Percentiles rank a stretch among this genome's conserved stretches.
phyloP scores from a whole-genome alignment of 2,888 invertebrate species.

The Melieria crassipennis region DNA sequence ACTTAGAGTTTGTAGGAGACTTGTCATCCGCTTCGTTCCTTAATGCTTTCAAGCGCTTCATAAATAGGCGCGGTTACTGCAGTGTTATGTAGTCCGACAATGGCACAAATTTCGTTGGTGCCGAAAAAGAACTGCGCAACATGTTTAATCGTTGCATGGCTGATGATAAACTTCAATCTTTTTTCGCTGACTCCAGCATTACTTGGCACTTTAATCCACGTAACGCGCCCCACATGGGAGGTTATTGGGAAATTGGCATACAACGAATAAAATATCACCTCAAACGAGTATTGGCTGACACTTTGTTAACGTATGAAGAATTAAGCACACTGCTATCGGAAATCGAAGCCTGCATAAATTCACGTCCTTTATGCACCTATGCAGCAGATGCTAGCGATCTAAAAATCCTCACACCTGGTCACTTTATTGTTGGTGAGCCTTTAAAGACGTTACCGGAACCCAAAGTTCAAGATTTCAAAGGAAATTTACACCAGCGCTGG shows the following conservation, averaged over 20 bases:
- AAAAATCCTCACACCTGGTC: conserved; percentile 20
- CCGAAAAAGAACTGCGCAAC: conserved; percentile 4
- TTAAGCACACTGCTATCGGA: conserved; percentile 24
- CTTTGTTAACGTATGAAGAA: conserved; percentile 27
- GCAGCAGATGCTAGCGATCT: conserved; percentile 9
- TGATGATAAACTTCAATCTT: background rate
- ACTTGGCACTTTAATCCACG: conserved; percentile 27
- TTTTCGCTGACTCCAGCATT: conserved; percentile 11
- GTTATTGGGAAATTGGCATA: conserved; percentile 27
- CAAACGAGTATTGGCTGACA: conserved; percentile 13
- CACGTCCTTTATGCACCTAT: background rate
- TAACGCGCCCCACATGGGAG: conserved; percentile 34
- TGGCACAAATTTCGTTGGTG: conserved; percentile 34
- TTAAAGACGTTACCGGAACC: no score
- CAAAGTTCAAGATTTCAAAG: conserved; percentile 26
- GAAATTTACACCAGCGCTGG: conserved; percentile 7
- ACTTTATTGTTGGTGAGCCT: no score
- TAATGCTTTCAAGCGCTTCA: conserved; percentile 32
- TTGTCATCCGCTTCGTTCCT: conserved; percentile 28
- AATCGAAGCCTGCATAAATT: conserved; percentile 31
- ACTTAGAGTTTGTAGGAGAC: conserved; percentile 28
- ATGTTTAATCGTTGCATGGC: background rate
- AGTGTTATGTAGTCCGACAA: conserved; percentile 31
- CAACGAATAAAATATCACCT: conserved; percentile 32
- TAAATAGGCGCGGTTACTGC: conserved; percentile 30